Conservation (phyloP, 2,888 invertebrate genomes). For the Belgica antarctica region DNA sequence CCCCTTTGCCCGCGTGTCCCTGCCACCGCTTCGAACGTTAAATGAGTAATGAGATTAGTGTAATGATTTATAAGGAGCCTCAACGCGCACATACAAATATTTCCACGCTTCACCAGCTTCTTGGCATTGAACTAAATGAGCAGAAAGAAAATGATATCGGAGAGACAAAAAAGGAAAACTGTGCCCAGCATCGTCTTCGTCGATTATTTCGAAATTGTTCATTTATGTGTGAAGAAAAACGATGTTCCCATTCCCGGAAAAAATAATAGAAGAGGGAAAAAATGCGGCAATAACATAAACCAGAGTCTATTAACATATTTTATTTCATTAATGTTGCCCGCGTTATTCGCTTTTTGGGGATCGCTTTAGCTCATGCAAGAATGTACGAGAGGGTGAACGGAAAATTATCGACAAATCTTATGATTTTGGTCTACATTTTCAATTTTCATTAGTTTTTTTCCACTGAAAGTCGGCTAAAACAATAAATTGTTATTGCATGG, state of each 20-base stretch:
- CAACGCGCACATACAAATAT: constrained; percentile 17
- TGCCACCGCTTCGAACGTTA: constrained; percentile 31
- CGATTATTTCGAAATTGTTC: constrained; percentile 35
- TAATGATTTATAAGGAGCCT: constrained; percentile 41
- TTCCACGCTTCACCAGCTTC: not conserved
- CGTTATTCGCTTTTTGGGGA: not conserved
- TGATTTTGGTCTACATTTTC: constrained; percentile 1
- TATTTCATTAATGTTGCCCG: constrained; percentile 16
- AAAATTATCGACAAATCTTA: not conserved
- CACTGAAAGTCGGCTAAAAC: not conserved
- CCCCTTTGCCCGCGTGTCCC: not conserved
- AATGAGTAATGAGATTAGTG: constrained; percentile 43
- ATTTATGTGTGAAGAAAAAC: constrained; percentile 30
- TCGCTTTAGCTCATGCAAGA: not conserved
- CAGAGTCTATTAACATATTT: constrained; percentile 36
- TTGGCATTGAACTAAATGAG: constrained; percentile 12
- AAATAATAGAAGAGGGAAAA: not conserved
- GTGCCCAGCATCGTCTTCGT: not conserved
- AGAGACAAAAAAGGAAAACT: constrained; percentile 6
- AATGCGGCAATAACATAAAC: constrained; percentile 6
- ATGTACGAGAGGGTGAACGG: not conserved
- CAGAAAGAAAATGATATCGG: not conserved
- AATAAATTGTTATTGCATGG: constrained; percentile 8
- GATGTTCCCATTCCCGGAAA: constrained; percentile 5
- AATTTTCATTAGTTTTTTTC: not conserved